A percentile compares a stretch with the other conserved stretches of the same genome.
phyloP scores from a whole-genome alignment of 2,888 invertebrate species.

The Leptinotarsa rubiginosa region DNA sequence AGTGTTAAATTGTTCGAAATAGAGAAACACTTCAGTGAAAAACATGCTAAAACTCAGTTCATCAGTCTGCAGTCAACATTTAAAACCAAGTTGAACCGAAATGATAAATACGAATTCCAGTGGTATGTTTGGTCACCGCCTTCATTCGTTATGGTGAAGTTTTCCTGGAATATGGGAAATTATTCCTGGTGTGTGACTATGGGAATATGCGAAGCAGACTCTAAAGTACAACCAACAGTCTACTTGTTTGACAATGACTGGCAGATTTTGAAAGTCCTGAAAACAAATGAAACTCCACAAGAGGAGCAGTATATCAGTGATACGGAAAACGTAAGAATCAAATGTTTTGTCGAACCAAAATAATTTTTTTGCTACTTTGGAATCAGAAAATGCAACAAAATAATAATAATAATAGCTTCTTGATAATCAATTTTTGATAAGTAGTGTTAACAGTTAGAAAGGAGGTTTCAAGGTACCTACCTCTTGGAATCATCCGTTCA shows the following conservation, averaged over 20 bases:
- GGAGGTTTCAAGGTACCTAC: too few relatives aligned
- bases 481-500: too few relatives aligned
- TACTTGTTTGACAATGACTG: not conserved
- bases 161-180: not conserved
- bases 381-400: too few relatives aligned
- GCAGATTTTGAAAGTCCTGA: not conserved
- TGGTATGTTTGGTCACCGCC: conserved; percentile 6
- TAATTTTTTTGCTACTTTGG: too few relatives aligned
- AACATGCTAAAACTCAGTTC: not conserved
- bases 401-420: too few relatives aligned
- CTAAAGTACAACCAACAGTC: not conserved
- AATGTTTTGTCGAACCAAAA: not conserved
- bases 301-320: not conserved
- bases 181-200: not conserved
- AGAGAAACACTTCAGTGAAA: not conserved
- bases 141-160: not conserved
- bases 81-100: not conserved
- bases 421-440: too few relatives aligned
- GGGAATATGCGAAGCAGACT: not conserved
- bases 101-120: not conserved
- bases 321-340: not conserved
- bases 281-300: not conserved
- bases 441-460: too few relatives aligned
- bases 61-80: not conserved
- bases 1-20: not conserved